Base-by-base conservation (phyloP, 35 echinoderm and acorn worm genomes). In the Nesometra sesokonis region DNA sequence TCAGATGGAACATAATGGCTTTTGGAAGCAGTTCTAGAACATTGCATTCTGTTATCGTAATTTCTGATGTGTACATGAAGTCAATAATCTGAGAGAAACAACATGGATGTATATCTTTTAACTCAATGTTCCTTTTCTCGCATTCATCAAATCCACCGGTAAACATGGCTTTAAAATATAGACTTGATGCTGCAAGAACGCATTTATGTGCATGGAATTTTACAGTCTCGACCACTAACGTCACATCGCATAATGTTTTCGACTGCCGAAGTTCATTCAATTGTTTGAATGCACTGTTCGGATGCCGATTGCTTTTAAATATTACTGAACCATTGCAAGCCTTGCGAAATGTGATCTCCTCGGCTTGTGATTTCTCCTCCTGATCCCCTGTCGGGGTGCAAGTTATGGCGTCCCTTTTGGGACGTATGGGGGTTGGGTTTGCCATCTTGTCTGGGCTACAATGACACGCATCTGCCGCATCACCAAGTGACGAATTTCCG, bases 151-250 rank as follows among this genome's bases (percentile, higher is more conserved):
- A 97, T 8, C 95, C 95, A 40, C 87, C 85, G 23, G 95, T 97
- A 52, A 97, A 93, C 95, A 97, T 97, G 2, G 91, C 95, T 80
- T 90, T 93, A 67, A 97, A 97, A 77, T 97, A 97, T 17, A 89
- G 95, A 85, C 95, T 97, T 47, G 89, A 93, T 27, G 95, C 93
- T 19, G 92, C 95, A 30, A 97, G 81, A 37, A 97, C 95, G 4
- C 89, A 92, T 80, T 93, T 89, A 79, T 97, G 95, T 11, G 89
- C 95, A 27, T 91, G 76, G 52, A 97, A 97, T 80, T 93, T 89
- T 7, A 93, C 87, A 30, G 90, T 89, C 34, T 93, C 95, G 19
- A 97, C 95, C 0, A 89, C 85, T 1, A 97, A 85, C 29, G 87
- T 91, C n/a, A 97, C 85, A 77, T 97, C 95, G 77, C 95, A 97